Evolutionary conservation across 2,113 vertebrate genomes (phyloP).

Genomic region (Coregonus clupeaformis): DNA sequence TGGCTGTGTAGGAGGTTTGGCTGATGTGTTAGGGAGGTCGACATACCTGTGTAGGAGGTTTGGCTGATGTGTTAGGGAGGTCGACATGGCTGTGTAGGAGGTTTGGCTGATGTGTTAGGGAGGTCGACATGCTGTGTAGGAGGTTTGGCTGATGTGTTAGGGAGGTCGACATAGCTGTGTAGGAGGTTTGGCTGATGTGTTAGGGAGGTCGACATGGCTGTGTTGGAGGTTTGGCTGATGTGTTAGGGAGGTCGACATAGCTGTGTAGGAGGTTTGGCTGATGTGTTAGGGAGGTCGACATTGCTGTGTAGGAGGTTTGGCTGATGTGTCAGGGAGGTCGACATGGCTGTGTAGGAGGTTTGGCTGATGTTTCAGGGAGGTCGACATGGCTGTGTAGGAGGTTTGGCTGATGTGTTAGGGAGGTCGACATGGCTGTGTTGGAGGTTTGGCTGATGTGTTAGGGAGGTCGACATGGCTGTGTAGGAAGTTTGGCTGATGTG

Average conservation of each 20-base stretch:
- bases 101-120: slow-evolving; percentile 19
- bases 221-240: too few species aligned
- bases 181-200: slow-evolving; percentile 19
- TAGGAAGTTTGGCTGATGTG: too few species aligned
- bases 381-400: slow-evolving; percentile 17
- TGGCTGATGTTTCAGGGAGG: slow-evolving; percentile 31
- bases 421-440: slow-evolving; percentile 25
- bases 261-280: slow-evolving; percentile 27
- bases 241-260: not conserved
- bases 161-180: slow-evolving; percentile 20
- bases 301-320: not conserved
- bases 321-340: slow-evolving; percentile 1
- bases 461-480: slow-evolving; percentile 37
- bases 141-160: too few species aligned
- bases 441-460: slow-evolving; percentile 16
- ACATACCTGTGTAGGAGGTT: not conserved
- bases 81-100: slow-evolving; percentile 26
- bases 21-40: slow-evolving; percentile 41
- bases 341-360: slow-evolving; percentile 22
- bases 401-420: too few species aligned
- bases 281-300: slow-evolving; percentile 39
- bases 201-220: slow-evolving; percentile 37
- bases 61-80: too few species aligned
- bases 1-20: slow-evolving; percentile 27
- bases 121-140: slow-evolving; percentile 33